Conservation (phyloP, 2,113 vertebrate species). For the Phaethornis superciliosus region DNA sequence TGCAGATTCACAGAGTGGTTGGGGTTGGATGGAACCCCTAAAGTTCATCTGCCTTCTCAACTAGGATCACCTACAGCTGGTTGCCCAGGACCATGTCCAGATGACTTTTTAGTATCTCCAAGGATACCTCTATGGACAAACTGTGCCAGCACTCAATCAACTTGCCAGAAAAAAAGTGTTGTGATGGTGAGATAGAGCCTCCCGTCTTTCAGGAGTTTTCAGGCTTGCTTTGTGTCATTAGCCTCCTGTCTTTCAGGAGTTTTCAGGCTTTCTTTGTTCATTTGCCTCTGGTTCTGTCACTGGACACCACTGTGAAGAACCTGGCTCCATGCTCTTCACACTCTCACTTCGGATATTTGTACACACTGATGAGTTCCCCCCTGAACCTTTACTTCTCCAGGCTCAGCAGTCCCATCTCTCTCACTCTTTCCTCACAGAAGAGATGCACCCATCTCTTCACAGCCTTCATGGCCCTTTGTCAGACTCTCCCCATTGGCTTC, state of each 20-base stretch:
- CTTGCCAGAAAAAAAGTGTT: neutral
- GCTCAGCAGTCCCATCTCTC: neutral
- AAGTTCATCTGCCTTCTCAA: neutral
- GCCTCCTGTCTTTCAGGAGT: too few species aligned
- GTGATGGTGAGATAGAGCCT: too few species aligned
- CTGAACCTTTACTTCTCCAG: neutral
- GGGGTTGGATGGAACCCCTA: neutral
- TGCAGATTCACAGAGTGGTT: neutral
- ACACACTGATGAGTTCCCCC: neutral
- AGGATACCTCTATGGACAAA: too few species aligned
- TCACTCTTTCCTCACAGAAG: neutral
- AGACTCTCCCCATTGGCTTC: neutral
- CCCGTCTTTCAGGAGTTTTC: too few species aligned
- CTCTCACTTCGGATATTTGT: neutral
- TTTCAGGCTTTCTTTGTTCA: too few species aligned
- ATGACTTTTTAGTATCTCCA: too few species aligned
- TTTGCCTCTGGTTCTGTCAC: neutral
- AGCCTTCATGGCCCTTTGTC: accelerated
- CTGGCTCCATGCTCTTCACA: neutral
- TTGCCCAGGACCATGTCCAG: too few species aligned
- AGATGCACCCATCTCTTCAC: neutral
- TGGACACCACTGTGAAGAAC: neutral
- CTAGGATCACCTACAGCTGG: neutral
- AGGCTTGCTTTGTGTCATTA: too few species aligned
- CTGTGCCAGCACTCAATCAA: neutral